Evolutionary conservation across 2,888 invertebrate genomes (phyloP).

Genomic region (Ophion obscuratus): DNA sequence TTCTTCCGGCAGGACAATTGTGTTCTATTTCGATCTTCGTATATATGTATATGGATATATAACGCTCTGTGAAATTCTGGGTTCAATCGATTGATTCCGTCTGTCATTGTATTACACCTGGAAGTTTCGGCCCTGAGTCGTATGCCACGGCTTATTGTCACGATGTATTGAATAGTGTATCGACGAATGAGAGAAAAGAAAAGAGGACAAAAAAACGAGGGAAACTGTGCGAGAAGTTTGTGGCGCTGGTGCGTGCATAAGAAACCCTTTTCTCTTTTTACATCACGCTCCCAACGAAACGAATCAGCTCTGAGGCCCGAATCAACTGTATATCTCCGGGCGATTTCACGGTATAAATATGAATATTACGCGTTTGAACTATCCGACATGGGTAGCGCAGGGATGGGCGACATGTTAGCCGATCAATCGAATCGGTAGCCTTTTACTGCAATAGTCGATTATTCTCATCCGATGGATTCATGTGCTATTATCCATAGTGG

Average conservation of each 20-base stretch:
- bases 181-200: constrained; percentile 37
- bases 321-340: not conserved
- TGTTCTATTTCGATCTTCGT: constrained; percentile 70
- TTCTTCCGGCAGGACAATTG: constrained; percentile 66
- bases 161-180: constrained; percentile 61
- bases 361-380: constrained; percentile 32
- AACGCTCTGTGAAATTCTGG: constrained; percentile 52
- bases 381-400: not conserved
- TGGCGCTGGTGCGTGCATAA: constrained; percentile 31
- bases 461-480: too few relatives aligned
- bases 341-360: constrained; percentile 47
- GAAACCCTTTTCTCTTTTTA: constrained; percentile 27
- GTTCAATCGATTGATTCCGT: constrained; percentile 74
- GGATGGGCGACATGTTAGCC: not conserved
- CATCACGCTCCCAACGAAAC: constrained; percentile 2
- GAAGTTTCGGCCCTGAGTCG: constrained; percentile 32
- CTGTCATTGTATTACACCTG: constrained; percentile 62
- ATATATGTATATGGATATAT: not conserved
- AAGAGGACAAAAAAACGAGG: not conserved
- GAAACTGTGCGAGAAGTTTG: constrained; percentile 42
- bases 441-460: not conserved
- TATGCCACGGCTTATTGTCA: constrained; percentile 48
- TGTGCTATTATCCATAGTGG: too few relatives aligned
- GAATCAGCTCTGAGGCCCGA: constrained; percentile 6
- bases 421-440: not conserved